Evolutionary conservation across 1,140 invertebrate species (phyloP).

Genomic region (Hylyphantes graminicola): DNA sequence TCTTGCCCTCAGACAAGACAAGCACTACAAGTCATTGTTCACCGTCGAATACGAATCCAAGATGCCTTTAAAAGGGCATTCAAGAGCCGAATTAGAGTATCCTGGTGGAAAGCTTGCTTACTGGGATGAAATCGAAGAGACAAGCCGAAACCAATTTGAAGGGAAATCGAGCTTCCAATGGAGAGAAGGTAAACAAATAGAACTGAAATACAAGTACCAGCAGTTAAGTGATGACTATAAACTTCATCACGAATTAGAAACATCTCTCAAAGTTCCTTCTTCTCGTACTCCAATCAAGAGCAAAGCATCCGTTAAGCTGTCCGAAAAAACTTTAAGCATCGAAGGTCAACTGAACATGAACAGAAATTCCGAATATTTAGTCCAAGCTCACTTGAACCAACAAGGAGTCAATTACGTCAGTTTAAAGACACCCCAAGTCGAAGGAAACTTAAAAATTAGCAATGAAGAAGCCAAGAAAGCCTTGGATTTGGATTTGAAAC

Average conservation of each 20-base stretch:
- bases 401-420: neutral
- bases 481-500: slow-evolving; percentile 13
- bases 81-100: slow-evolving; percentile 6
- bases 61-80: slow-evolving; percentile 12
- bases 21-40: slow-evolving; percentile 11
- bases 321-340: neutral
- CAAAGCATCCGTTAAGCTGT: slow-evolving; percentile 4
- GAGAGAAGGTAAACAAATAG: neutral
- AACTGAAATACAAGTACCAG: slow-evolving; percentile 29
- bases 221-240: neutral
- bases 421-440: slow-evolving; percentile 10
- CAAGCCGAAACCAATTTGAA: neutral
- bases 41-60: slow-evolving; percentile 10
- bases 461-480: neutral
- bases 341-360: neutral
- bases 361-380: neutral
- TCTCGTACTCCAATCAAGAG: neutral
- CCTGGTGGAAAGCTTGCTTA: neutral
- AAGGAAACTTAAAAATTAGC: slow-evolving; percentile 4
- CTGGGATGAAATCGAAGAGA: slow-evolving; percentile 47
- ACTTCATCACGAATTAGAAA: slow-evolving; percentile 41
- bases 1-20: slow-evolving; percentile 22
- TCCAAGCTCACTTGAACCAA: slow-evolving; percentile 29
- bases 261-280: slow-evolving; percentile 4
- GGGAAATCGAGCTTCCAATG: slow-evolving; percentile 23